Evolutionary conservation across 37 sponge, comb jelly and placozoan genomes (phyloP), one percentile per base, ranked within the genome.

Genomic region (Haliclona indistincta): DNA sequence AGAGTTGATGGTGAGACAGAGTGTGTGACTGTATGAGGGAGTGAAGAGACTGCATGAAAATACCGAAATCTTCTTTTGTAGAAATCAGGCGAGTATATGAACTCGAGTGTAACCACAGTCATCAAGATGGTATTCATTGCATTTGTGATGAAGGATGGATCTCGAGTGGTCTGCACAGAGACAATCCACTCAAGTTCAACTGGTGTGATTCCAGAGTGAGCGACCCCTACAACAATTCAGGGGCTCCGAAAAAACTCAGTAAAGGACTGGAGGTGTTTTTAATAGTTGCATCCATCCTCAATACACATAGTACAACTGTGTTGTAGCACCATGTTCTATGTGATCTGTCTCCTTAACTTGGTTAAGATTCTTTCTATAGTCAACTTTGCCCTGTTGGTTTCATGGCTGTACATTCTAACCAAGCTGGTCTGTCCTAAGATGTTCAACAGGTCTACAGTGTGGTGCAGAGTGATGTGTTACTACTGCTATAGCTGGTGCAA

Each of bases 61-160:
- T n/a, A n/a, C n/a, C n/a, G n/a, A n/a, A n/a, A n/a, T n/a, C n/a
- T n/a, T n/a, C n/a, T n/a, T n/a, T n/a, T n/a, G n/a, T n/a, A n/a
- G n/a, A n/a, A n/a, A n/a, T n/a, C n/a, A n/a, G n/a, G 78, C 7
- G 55, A 44, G 33, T 68, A 0, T 67, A 30, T 28, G 64, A 36
- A 13, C 54, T 89, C 30, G 47, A 83, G 22, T 90, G 91, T 41
- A 90, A 90, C 56, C 72, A 90, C 43, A 86, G 91, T 3, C 38
- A 30, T 4, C 86, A 84, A 63, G 55, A 76, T 62, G 91, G 80
- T 1, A 36, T 70, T 36, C 43, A 75, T 43, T 91, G 92, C 54
- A 68, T 60, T 38, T 91, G 92, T 82, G 76, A 86, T 63, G 79
- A 82, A 10, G 87, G 86, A 1, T 90, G 86, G 86, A 56, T 60